Conservation (phyloP, 2,888 invertebrate species). For the Archips xylosteana region DNA sequence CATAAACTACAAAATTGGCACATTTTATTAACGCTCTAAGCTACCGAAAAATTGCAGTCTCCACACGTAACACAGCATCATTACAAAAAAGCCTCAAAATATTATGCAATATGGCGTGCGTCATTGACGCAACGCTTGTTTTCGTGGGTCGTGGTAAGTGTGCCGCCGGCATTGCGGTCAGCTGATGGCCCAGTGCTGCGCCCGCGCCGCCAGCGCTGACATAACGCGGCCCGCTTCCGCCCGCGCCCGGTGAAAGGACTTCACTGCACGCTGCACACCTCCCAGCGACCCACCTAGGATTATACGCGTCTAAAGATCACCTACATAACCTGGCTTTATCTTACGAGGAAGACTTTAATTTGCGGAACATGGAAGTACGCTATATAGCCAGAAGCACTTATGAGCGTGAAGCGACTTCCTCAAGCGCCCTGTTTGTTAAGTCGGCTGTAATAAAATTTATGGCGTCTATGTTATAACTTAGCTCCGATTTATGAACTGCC, state of each 20-base stretch:
- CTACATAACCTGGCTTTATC: constrained; percentile 53
- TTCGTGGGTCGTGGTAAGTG: constrained; percentile 82
- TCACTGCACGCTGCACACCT: constrained; percentile 40
- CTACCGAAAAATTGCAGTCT: constrained; percentile 48
- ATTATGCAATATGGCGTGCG: constrained; percentile 76
- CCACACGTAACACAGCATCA: constrained; percentile 51
- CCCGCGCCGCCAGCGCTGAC: constrained; percentile 58
- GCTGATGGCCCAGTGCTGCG: constrained; percentile 75
- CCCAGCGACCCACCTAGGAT: constrained; percentile 62
- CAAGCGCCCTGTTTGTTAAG: background rate
- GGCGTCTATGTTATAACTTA: constrained; percentile 20
- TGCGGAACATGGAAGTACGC: constrained; percentile 34
- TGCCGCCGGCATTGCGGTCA: constrained; percentile 81
- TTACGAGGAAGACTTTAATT: constrained; percentile 51
- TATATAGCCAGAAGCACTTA: constrained; percentile 25
- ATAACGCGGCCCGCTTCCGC: constrained; percentile 77
- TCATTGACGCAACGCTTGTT: constrained; percentile 79
- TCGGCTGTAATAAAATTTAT: constrained; percentile 25
- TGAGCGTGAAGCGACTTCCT: constrained; percentile 15
- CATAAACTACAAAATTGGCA: constrained; percentile 31
- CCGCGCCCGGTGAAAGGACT: constrained; percentile 60
- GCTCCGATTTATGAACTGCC: constrained; percentile 21
- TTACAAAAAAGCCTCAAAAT: constrained; percentile 60
- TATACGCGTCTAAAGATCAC: constrained; percentile 25
- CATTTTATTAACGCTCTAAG: constrained; percentile 41